Base-by-base conservation (phyloP, 2,797 vertebrate species). In the Echiichthys vipera region DNA sequence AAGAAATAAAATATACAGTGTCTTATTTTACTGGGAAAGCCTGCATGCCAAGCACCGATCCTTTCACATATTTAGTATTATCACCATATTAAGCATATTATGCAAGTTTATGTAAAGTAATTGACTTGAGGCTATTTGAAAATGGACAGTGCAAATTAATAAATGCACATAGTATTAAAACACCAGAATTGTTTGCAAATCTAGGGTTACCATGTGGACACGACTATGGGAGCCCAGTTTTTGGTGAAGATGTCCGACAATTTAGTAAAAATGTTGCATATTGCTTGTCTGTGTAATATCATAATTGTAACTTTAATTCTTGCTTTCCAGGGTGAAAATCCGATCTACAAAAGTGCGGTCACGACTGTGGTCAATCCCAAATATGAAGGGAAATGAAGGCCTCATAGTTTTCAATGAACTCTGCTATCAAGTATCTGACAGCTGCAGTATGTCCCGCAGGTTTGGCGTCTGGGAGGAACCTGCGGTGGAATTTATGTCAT, bases 271-370 rank as follows among this genome's bases (percentile, higher is more conserved):
- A 29, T 1, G 3, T 30, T 20, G 2, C 10, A 25, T 15, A 7
- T 27, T 30, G 11, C 11, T 55, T 22, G 4, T 20, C 14, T 56
- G 17, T 24, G 20, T 11, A 22, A 64, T 43, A 34, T 24, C 24
- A 5, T 24, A 20, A 65, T 56, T 45, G 13, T 36, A 68, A 64
- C 8, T 71, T 30, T 3, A 11, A 4, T 50, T 46, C 43, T 53
- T 81, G 67, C 13, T 58, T 92, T 91, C 54, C 91, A 99, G 98
- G 98, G 98, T 87, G 98, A 99, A 95, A 99, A 99, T 95, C 98
- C 98, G 71, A 99, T 99, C 94, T 99, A 99, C 94, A 99, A 98
- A 94, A 99, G 98, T 82, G 98, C 98, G 0, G 98, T 99, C 91
- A 99, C 98, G 5, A 99, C 98, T 39, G 97, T 99, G 91, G 95